Evolutionary conservation across 2,888 invertebrate genomes (phyloP), one percentile per base, ranked within the genome.

Genomic region (Drosophila parthenogenetica): DNA sequence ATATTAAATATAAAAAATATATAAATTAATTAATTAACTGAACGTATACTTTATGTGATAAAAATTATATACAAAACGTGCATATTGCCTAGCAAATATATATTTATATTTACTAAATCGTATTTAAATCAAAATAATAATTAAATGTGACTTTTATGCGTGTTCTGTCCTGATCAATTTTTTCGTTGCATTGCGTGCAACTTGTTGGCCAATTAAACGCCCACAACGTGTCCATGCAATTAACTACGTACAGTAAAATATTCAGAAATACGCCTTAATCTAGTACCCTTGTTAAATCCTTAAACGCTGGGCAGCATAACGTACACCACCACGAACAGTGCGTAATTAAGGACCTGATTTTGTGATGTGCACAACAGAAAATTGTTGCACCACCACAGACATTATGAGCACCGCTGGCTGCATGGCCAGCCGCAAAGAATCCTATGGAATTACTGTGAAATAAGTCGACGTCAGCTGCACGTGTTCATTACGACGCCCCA

Each of bases 401-500:
- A 32, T 19, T 14, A 43, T 25, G 22, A 16, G 14, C n/a, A 17
- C 37, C 8, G 39, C 22, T 32, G 35, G 32, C 43, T 60, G 35
- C 40, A 17, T 46, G 45, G 51, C 46, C 48, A 29, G 16, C 58
- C 48, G 55, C 22, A 70, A 64, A 22, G 65, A 54, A 58, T 49
- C 69, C 73, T 68, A 71, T 74, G 73, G 63, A 43, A 60, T 61
- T 40, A 58, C 39, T 25, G 71, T 55, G 60, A 60, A 61, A 72
- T 65, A 69, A 83, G 68, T 71, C 60, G 65, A 42, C 46, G 59
- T n/a, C 51, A 69, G 40, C 60, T 61, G 51, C 54, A 64, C 32
- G 35, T 42, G 43, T 39, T 60, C 54, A 69, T 77, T 82, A 74
- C 73, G 72, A 57, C 78, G 73, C 61, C 32, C 25, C 16, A 50